Conservation (phyloP, 1,140 invertebrate species). For the Brachionus rubens region DNA sequence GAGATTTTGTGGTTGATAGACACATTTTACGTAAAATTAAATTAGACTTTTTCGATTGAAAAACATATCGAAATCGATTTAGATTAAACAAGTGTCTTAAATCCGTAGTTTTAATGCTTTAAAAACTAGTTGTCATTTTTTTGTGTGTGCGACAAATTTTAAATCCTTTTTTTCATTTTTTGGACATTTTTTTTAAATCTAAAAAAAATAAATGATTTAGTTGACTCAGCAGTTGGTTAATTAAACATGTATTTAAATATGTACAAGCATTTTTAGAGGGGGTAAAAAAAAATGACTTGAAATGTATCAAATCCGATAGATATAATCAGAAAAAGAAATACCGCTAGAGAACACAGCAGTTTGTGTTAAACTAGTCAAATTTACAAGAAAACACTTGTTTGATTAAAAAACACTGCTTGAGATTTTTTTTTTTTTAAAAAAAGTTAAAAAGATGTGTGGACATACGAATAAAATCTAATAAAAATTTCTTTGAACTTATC, state of each 20-base stretch:
- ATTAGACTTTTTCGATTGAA: no score
- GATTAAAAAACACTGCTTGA: no score
- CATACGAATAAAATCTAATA: not conserved
- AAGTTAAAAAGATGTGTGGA: not conserved
- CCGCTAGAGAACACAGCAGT: not conserved
- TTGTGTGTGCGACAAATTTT: no score
- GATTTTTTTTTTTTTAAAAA: no score
- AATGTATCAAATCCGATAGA: not conserved
- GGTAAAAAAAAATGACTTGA: not conserved
- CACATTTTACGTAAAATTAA: no score
- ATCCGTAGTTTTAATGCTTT: no score
- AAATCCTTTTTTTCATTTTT: no score
- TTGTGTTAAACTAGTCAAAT: not conserved
- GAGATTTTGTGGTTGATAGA: no score
- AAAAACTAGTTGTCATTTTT: no score
- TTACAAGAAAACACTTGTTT: slow-evolving; percentile 43
- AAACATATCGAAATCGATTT: no score
- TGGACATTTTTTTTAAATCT: not conserved
- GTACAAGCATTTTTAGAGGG: not conserved
- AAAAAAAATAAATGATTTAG: not conserved
- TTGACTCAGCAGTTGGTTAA: slow-evolving; percentile 31
- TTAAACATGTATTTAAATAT: not conserved
- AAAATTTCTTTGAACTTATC: slow-evolving; percentile 45
- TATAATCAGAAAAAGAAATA: slow-evolving; percentile 5
- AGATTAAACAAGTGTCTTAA: no score